Conservation (phyloP, 2,113 vertebrate genomes). For the Rhea americana region DNA sequence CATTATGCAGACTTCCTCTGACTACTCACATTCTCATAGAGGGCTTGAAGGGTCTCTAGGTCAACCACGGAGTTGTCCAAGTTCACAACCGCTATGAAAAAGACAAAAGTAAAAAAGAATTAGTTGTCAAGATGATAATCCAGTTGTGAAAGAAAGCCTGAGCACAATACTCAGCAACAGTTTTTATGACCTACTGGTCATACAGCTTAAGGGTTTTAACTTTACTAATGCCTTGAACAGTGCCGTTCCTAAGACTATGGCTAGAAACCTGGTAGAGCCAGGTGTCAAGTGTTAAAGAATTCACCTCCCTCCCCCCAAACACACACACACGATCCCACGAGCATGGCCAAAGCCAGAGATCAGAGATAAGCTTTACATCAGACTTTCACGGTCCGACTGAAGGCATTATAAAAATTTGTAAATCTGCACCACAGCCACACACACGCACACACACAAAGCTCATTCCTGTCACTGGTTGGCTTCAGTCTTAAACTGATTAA, state of each 20-base stretch:
- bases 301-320: conserved; percentile 29
- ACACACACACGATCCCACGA: conserved; percentile 30
- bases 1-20: conserved; percentile 31
- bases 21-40: conserved; percentile 96
- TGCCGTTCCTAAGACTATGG: not conserved
- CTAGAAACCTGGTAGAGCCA: conserved; percentile 17
- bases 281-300: conserved; percentile 56
- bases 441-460: conserved; percentile 44
- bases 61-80: conserved; percentile 97
- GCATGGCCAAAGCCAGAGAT: conserved; percentile 46
- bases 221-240: conserved; percentile 23
- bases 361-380: conserved; percentile 58
- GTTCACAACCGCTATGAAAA: conserved; percentile 88
- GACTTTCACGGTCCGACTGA: conserved; percentile 46
- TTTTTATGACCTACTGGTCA: conserved; percentile 23
- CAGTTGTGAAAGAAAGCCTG: conserved; percentile 41
- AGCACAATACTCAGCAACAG: conserved; percentile 4
- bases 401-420: conserved; percentile 67
- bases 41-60: conserved; percentile 94
- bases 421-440: conserved; percentile 56
- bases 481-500: conserved; percentile 58
- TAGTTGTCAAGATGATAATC: conserved; percentile 53
- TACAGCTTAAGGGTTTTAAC: conserved; percentile 16
- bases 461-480: conserved; percentile 34
- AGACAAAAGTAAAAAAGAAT: conserved; percentile 39